Evolutionary conservation across 2,888 invertebrate species (phyloP), one percentile per base, ranked within the genome.

Genomic region (Apotomis turbidana): DNA sequence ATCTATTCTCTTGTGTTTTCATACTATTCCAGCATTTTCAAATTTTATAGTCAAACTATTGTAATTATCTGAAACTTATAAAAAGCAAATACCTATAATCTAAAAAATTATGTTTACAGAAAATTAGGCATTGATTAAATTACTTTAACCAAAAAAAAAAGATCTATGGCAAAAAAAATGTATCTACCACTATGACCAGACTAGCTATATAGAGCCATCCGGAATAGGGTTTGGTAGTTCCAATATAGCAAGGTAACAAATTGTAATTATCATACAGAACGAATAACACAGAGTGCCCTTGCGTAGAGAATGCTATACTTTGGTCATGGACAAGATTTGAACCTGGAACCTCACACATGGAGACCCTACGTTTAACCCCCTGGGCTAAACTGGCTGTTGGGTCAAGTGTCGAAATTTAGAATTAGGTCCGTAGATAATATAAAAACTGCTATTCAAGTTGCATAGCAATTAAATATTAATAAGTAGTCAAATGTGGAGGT

Each of bases 201-300:
- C 52, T 78, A 84, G 82, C 84, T 73, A 85, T 74, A 41, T 6
- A 69, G 51, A 80, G 81, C 83, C 83, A 81, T 79, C 78, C 79
- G 87, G 91, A 93, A 93, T 92, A 93, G 93, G 93, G 77, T 85
- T 82, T 85, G 83, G 81, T 82, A 87, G 87, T 80, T 73, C 78
- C 86, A 3, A 4, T 93, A 4, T 93, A 86, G 93, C 92, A 93
- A 93, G 90, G 92, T 93, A 86, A 92, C 93, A 93, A 93, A 93
- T 92, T 93, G 92, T 91, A 84, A 87, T 80, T 88, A 88, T 88
- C 87, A 88, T 87, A 92, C 86, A 57, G 67, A 86, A 89, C 83
- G 83, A 55, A 85, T 88, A 91, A 90, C 91, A 93, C 93, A 93
- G 93, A 93, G 93, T 93, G 93, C 93, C 93, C 92, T 90, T 92